Percentiles rank a stretch among this genome's conserved stretches.
Conservation (phyloP, 2,888 invertebrate species). For the Drosophila parthenogenetica region DNA sequence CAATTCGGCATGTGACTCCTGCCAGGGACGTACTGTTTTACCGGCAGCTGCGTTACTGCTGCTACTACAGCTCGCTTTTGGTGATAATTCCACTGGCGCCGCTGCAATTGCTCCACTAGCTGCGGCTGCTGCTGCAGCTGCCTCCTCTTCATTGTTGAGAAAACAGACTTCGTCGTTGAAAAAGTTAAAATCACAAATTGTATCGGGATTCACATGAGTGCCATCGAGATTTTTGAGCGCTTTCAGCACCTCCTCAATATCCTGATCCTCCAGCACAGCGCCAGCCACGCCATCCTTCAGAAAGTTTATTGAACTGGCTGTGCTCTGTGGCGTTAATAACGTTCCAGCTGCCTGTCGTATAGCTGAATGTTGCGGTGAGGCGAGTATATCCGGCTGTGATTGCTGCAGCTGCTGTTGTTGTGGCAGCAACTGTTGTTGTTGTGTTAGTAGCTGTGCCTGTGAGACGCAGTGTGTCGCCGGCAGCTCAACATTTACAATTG, state of each 20-base stretch:
- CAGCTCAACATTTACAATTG: conserved; percentile 50
- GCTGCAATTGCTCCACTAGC: conserved; percentile 1
- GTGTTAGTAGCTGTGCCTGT: not conserved
- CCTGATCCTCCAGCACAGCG: conserved; percentile 89
- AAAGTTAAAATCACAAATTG: conserved; percentile 83
- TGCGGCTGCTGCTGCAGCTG: conserved; percentile 25
- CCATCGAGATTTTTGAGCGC: conserved; percentile 91
- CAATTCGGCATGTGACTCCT: conserved; percentile 80
- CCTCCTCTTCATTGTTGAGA: conserved; percentile 60
- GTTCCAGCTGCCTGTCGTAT: conserved; percentile 54
- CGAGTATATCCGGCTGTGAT: conserved; percentile 41
- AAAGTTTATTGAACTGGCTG: conserved; percentile 64
- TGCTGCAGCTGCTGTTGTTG: conserved; percentile 51
- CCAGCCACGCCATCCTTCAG: conserved; percentile 83
- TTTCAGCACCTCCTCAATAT: conserved; percentile 90
- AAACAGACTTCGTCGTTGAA: conserved; percentile 82
- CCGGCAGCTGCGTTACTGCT: conserved; percentile 10
- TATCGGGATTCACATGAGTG: conserved; percentile 71
- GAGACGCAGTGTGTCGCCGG: conserved; percentile 14
- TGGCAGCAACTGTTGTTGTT: conserved; percentile 23
- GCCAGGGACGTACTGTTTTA: conserved; percentile 45
- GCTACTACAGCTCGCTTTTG: conserved; percentile 30
- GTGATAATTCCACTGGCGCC: conserved; percentile 34
- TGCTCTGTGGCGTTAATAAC: conserved; percentile 77
- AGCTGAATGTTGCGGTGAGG: conserved; percentile 45